Conservation (phyloP, 1,140 invertebrate genomes). For the Pseudoatta argentina region DNA sequence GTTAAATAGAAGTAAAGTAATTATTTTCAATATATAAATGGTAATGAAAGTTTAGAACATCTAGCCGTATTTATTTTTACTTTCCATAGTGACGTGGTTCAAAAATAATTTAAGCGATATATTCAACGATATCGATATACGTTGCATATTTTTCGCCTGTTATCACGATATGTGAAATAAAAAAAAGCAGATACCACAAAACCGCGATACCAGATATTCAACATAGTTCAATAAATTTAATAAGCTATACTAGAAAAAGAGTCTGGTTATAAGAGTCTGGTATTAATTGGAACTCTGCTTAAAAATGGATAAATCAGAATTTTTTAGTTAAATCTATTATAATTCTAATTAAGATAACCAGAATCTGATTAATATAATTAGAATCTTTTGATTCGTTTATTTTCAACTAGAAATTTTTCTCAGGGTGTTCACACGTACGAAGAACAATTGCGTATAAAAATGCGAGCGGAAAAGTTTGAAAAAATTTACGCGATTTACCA, state of each 20-base stretch:
- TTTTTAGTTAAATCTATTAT: too few relatives aligned
- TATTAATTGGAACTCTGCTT: too few relatives aligned
- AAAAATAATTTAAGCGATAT: constrained; percentile 11
- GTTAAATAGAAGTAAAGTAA: neutral
- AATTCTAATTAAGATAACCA: too few relatives aligned
- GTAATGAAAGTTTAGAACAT: neutral
- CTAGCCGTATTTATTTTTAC: neutral
- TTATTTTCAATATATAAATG: neutral
- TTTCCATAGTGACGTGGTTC: neutral
- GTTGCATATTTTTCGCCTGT: neutral
- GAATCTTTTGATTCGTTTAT: too few relatives aligned
- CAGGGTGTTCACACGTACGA: neutral
- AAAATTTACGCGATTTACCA: neutral
- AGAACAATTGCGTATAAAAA: too few relatives aligned
- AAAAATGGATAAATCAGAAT: too few relatives aligned
- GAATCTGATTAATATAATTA: too few relatives aligned
- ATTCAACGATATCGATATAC: constrained; percentile 25
- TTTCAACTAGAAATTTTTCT: too few relatives aligned
- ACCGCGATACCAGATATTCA: neutral
- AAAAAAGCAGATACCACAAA: constrained; percentile 23
- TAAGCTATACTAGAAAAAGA: constrained; percentile 1
- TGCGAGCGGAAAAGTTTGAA: neutral
- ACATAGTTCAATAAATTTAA: constrained; percentile 30
- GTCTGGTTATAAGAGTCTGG: too few relatives aligned
- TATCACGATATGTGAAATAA: neutral